Evolutionary conservation across 1,140 invertebrate species (phyloP), one percentile per base, ranked within the genome.

Genomic region (Homarus americanus): DNA sequence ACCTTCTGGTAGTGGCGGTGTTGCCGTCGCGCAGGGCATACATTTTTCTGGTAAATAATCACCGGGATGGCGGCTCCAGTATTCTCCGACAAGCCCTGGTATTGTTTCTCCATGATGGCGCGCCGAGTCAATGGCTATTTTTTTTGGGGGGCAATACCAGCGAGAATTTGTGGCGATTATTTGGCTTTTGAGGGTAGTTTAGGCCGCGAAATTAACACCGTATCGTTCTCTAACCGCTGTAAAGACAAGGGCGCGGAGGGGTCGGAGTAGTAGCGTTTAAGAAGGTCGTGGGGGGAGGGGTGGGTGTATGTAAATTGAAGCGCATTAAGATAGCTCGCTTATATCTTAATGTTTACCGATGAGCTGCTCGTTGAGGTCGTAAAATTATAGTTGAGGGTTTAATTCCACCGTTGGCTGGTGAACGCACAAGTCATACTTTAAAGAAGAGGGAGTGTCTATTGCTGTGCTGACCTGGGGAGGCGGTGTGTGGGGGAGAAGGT

Each of bases 341-440:
- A 20, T 79, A 49, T 79, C 76, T 79, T 79, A 79, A 79, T 79
- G 76, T 79, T 79, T 79, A 79, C 76, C 76, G 76, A 79, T 79
- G 76, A 79, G 76, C 76, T 44, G 24, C 10, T 41, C 76, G 38
- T 49, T 69, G 3, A 69, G 63, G 17, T 79, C 76, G 44, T 79
- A 79, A 79, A 79, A 44, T 79, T 49, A 79, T 79, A 32, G 40
- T 49, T 41, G 40, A 41, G 28, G 28, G 44, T 44, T 79, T 28
- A 41, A 79, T 79, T 79, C 40, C 76, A 32, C 2, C 2, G 40
- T 10, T 2, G 32, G 49, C 28, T 9, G 40, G 7, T 0, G 76
- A n/a, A n/a, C 2, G 36, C 41, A 49, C 9, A 49, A 49, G 7
- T 49, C 44, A 0, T 7, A 49, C 9, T 49, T 49, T 10, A 49